Evolutionary conservation across 2,888 invertebrate species (phyloP), one percentile per base, ranked within the genome.

Genomic region (Ectemnius cavifrons): DNA sequence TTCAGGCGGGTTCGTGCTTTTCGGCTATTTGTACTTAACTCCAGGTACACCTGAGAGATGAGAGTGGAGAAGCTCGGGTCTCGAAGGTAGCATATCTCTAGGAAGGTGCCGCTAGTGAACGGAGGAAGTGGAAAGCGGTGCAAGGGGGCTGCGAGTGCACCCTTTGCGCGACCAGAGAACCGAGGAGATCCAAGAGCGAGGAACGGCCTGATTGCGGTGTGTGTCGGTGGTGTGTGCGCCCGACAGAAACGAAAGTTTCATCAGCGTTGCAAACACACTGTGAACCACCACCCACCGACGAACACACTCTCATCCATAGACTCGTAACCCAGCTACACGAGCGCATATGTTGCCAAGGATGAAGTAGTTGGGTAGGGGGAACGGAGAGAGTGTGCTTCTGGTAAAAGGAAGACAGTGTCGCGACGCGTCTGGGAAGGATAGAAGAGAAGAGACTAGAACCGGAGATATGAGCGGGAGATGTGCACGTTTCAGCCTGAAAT

Each of bases 221-320:
- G 23, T 52, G 57, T 37, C 8, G 52, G 52, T n/a, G 52, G 52
- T 52, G 16, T 52, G 52, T 52, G 52, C n/a, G 27, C 61, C 46
- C 46, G 62, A 47, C 71, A 67, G 46, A 58, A 20, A 71, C 57
- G 58, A 62, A 71, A 71, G 67, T 71, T 71, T 20, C 67, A 71
- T 67, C 71, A 71, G 67, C 56, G 28, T 67, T 46, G 11, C 49
- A 67, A 58, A 67, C 67, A 67, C 60, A 71, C 45, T 37, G 52
- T 6, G 47, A 45, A 49, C 23, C 23, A 23, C 23, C 23, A 23
- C 23, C 52, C 28, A 14, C 46, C 18, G 11, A 5, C 27, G 23
- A 28, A 65, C 37, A 37, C 37, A 6, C 11, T 11, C 37, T 37
- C 37, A 6, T 8, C 37, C 37, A 37, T 37, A 37, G 8, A 37